Percentiles rank a stretch among this genome's conserved stretches.
These are phyloP conservation scores for Thaumetopoea pityocampa DNA, from an alignment of 1,140 invertebrate species.

Conservation along the genomic window DNA sequence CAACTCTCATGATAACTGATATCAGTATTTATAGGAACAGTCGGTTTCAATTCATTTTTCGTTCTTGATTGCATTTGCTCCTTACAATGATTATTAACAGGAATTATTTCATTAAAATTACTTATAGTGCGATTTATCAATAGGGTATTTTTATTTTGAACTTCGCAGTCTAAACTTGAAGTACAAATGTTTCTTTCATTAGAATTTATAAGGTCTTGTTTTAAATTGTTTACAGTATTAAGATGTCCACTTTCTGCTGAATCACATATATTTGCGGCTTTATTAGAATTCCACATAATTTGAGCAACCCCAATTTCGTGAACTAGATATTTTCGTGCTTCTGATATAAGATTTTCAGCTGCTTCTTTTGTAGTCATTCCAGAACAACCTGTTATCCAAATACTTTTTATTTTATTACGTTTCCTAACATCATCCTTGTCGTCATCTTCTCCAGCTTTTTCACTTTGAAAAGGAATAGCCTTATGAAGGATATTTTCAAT, in stretches of 20 bases:
- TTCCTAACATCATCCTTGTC: conserved; percentile 81
- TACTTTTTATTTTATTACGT: conserved; percentile 81
- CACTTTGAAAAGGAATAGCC: conserved; percentile 89
- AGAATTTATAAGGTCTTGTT: no score
- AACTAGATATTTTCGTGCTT: conserved; percentile 85
- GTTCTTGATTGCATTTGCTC: no score
- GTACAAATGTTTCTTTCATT: no score
- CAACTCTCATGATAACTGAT: no score
- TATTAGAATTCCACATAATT: conserved; percentile 75
- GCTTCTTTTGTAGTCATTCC: conserved; percentile 90
- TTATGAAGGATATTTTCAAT: conserved; percentile 88
- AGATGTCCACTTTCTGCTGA: conserved; percentile 4
- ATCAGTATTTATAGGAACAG: no score
- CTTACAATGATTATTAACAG: no score
- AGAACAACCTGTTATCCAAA: conserved; percentile 90
- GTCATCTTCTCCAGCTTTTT: conserved; percentile 84
- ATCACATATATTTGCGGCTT: neutral
- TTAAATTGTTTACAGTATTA: neutral
- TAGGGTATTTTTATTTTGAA: no score
- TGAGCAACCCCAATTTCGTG: conserved; percentile 78
- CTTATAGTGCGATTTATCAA: no score
- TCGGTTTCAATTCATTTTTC: no score
- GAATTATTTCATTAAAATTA: no score
- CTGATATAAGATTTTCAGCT: conserved; percentile 85
- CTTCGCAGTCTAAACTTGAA: no score